Conservation (phyloP, 2,797 vertebrate genomes). For the Phalloptychus januarius region DNA sequence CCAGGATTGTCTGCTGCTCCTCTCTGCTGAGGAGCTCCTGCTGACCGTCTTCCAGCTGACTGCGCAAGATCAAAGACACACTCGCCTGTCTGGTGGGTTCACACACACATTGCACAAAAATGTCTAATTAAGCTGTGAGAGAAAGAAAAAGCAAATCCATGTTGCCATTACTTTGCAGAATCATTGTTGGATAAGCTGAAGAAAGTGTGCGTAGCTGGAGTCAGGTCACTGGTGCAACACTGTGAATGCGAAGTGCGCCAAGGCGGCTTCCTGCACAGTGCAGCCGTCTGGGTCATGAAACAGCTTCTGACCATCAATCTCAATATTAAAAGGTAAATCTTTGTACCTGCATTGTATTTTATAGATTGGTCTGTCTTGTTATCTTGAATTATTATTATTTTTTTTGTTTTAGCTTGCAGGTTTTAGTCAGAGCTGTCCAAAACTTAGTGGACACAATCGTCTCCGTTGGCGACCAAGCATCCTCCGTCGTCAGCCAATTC, state of each 20-base stretch:
- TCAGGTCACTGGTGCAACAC: conserved; percentile 85
- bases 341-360: neutral
- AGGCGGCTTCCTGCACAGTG: conserved; percentile 85
- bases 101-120: neutral
- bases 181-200: conserved; percentile 87
- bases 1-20: conserved; percentile 86
- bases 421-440: conserved; percentile 84
- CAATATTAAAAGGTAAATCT: conserved; percentile 85
- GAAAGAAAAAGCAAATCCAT: conserved; percentile 1
- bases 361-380: neutral
- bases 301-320: conserved; percentile 83
- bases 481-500: conserved; percentile 76
- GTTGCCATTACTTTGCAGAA: conserved; percentile 75
- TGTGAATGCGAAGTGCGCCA: conserved; percentile 75
- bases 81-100: conserved; percentile 85
- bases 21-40: conserved; percentile 91
- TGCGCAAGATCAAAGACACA: conserved; percentile 86
- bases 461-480: conserved; percentile 70
- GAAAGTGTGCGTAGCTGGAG: conserved; percentile 87
- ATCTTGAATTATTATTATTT: conserved; percentile 1
- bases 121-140: neutral
- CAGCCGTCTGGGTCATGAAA: conserved; percentile 89
- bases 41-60: conserved; percentile 93
- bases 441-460: conserved; percentile 81
- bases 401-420: conserved; percentile 85